A percentile compares a stretch with the other conserved stretches of the same genome.
Conservation (phyloP, 2,113 vertebrate genomes). For the Podarcis raffonei region DNA sequence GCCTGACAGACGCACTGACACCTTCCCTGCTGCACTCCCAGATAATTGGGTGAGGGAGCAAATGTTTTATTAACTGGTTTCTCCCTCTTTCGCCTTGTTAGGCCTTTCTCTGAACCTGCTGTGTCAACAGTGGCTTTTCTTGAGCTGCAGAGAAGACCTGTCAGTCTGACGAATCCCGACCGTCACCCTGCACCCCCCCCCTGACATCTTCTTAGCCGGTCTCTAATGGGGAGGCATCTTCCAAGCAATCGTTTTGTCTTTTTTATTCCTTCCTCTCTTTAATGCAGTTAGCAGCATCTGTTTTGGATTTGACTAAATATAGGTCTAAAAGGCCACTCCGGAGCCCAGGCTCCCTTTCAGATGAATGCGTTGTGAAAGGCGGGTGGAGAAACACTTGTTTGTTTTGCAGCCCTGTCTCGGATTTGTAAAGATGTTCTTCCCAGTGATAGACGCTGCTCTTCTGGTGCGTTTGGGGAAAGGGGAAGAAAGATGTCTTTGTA, state of each 20-base stretch:
- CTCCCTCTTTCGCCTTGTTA: conserved; percentile 42
- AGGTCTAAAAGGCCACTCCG: conserved; percentile 52
- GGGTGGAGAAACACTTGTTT: conserved; percentile 22
- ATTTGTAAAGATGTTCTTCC: conserved; percentile 25
- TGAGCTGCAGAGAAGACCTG: conserved; percentile 26
- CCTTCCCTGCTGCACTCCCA: not conserved
- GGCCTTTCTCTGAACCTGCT: conserved; percentile 51
- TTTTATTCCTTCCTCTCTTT: conserved; percentile 68
- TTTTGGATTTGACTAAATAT: conserved; percentile 73
- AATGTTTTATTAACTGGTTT: conserved; percentile 59
- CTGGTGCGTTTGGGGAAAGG: not conserved
- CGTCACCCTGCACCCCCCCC: not conserved
- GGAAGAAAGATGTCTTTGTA: too few species aligned
- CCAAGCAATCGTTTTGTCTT: conserved; percentile 28
- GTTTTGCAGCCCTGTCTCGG: conserved; percentile 42
- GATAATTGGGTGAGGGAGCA: conserved; percentile 22
- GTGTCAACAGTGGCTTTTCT: conserved; percentile 25
- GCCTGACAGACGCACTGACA: conserved; percentile 23
- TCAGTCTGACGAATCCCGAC: conserved; percentile 36
- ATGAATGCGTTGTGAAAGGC: conserved; percentile 39
- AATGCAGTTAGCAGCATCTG: conserved; percentile 70
- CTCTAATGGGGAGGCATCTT: conserved; percentile 25
- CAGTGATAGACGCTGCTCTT: not conserved
- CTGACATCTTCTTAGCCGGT: not conserved
- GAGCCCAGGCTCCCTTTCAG: conserved; percentile 47